Percentiles rank a stretch among this genome's conserved stretches.
Conservation (phyloP, 1,140 invertebrate species). For the Drosophila subobscura region DNA sequence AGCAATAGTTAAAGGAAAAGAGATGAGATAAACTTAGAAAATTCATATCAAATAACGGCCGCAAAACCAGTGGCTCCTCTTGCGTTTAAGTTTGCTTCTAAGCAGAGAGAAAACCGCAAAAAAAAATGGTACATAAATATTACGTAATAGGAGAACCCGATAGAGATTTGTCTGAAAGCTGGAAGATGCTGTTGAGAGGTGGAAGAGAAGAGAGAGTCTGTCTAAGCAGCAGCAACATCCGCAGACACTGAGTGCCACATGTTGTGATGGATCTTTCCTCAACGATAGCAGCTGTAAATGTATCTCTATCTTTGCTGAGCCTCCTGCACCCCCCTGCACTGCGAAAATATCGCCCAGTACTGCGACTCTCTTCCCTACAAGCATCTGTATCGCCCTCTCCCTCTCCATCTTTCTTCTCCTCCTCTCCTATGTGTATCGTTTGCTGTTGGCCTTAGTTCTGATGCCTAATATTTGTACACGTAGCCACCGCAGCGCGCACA, state of each 20-base stretch:
- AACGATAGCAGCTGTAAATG: too few relatives aligned
- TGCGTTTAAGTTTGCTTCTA: background rate
- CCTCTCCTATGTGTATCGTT: constrained; percentile 1
- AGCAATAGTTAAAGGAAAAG: too few relatives aligned
- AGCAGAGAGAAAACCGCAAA: background rate
- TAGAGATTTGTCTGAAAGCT: constrained; percentile 3
- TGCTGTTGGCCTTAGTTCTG: constrained; percentile 8
- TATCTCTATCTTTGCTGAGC: too few relatives aligned
- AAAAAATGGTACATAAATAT: constrained; percentile 10
- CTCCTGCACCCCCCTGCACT: too few relatives aligned
- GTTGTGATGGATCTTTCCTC: too few relatives aligned
- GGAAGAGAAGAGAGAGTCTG: background rate
- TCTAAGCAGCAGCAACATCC: too few relatives aligned
- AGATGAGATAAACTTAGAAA: too few relatives aligned
- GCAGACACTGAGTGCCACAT: too few relatives aligned
- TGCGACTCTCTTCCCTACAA: too few relatives aligned
- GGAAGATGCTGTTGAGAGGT: background rate
- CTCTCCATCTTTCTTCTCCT: background rate
- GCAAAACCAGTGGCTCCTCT: constrained; percentile 2
- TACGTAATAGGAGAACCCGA: constrained; percentile 27
- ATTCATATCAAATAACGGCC: too few relatives aligned
- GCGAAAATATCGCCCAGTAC: too few relatives aligned
- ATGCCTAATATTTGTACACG: constrained; percentile 35
- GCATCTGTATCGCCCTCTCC: background rate
- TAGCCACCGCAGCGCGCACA: constrained; percentile 38